These are phyloP conservation scores for Eciton burchellii DNA, from an alignment of 1,140 invertebrate species.

Conservation along the genomic window DNA sequence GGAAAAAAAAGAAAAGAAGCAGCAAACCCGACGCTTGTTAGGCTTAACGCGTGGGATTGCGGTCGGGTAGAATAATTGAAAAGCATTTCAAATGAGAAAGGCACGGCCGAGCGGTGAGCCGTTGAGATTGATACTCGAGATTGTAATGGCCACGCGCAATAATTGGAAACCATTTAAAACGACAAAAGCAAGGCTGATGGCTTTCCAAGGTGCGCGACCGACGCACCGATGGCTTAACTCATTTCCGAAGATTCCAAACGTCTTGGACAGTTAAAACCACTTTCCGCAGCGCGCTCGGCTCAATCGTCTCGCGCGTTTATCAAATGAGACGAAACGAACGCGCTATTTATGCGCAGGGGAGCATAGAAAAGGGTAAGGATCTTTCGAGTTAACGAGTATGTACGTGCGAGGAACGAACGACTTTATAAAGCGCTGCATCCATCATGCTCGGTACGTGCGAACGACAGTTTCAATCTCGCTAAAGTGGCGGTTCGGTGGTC, in stretches of 20 bases:
- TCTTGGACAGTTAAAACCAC: conserved; percentile 7
- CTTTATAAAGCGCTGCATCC: conserved; percentile 59
- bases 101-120: background rate
- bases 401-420: conserved; percentile 49
- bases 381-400: conserved; percentile 52
- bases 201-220: conserved; percentile 18
- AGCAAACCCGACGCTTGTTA: conserved; percentile 4
- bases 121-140: conserved; percentile 32
- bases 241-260: conserved; percentile 36
- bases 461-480: conserved; percentile 61
- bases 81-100: conserved; percentile 49
- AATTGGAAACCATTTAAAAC: conserved; percentile 49
- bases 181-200: conserved; percentile 30
- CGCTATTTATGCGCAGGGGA: conserved; percentile 35
- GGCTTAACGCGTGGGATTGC: background rate
- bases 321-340: conserved; percentile 50
- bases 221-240: background rate
- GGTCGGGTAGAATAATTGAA: conserved; percentile 34
- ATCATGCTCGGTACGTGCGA: conserved; percentile 53
- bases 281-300: background rate
- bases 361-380: conserved; percentile 44
- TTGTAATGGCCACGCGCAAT: conserved; percentile 27
- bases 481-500: conserved; percentile 59
- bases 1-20: no score
- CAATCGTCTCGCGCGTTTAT: conserved; percentile 35